phyloP scores from a whole-genome alignment of 2,888 invertebrate species.

The Nebria salina region DNA sequence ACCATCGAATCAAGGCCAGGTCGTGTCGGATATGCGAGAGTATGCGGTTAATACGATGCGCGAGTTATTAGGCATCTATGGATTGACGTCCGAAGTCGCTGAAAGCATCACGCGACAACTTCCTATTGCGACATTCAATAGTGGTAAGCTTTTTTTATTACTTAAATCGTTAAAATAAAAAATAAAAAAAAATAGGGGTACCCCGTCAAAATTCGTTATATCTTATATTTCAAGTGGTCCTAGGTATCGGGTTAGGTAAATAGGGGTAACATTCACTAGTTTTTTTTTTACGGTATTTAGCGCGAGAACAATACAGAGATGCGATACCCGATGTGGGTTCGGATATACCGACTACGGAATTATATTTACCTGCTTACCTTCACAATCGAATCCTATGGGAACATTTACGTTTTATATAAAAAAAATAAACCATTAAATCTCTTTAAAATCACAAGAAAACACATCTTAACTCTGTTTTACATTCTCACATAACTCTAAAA shows the following conservation, averaged over 20 bases:
- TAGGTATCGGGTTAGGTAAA: slow-evolving; percentile 22
- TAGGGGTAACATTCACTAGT: slow-evolving; percentile 22
- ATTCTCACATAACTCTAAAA: too few species aligned
- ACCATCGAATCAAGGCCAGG: slow-evolving; percentile 55
- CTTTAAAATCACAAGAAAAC: too few species aligned
- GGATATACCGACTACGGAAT: slow-evolving; percentile 6
- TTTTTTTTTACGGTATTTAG: slow-evolving; percentile 38
- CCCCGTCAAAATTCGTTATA: slow-evolving; percentile 15
- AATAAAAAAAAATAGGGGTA: background rate
- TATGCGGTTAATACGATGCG: slow-evolving; percentile 84
- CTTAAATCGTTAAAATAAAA: too few species aligned
- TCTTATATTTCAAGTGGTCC: slow-evolving; percentile 19
- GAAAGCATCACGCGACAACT: slow-evolving; percentile 76
- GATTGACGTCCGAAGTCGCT: slow-evolving; percentile 76
- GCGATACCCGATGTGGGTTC: slow-evolving; percentile 17
- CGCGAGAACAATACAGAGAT: slow-evolving; percentile 26
- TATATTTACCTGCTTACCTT: slow-evolving; percentile 11
- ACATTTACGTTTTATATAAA: background rate
- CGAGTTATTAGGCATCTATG: slow-evolving; percentile 80
- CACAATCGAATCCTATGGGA: too few species aligned
- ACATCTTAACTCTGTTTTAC: too few species aligned
- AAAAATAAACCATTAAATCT: too few species aligned
- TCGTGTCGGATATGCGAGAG: slow-evolving; percentile 72
- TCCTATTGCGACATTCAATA: slow-evolving; percentile 75
- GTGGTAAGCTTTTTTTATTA: slow-evolving; percentile 64